Conservation (phyloP, 2,888 invertebrate species). For the Tipula unca region DNA sequence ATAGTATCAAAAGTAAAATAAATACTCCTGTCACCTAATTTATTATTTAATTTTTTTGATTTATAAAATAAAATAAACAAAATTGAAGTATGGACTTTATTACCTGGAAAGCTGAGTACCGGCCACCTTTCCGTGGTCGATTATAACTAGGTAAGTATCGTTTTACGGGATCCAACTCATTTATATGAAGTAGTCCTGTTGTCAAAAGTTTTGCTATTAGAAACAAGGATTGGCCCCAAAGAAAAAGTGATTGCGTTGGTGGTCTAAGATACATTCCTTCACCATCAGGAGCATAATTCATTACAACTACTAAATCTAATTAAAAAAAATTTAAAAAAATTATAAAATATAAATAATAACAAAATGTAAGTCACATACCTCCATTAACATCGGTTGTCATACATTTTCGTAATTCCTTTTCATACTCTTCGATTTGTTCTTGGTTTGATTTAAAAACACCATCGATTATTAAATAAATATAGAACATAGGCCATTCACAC, state of each 20-base stretch:
- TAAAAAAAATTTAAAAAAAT: conserved; percentile 21
- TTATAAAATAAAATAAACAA: no score
- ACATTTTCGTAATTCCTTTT: conserved; percentile 70
- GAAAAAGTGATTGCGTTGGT: conserved; percentile 54
- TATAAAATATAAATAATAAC: not conserved
- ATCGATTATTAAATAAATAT: conserved; percentile 92
- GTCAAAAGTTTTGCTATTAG: conserved; percentile 88
- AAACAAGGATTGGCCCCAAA: conserved; percentile 96
- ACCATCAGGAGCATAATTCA: conserved; percentile 60
- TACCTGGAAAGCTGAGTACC: conserved; percentile 98
- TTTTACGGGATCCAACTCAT: conserved; percentile 91
- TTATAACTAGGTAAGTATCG: conserved; percentile 94
- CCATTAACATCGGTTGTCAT: conserved; percentile 75
- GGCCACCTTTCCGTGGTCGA: conserved; percentile 79
- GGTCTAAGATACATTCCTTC: conserved; percentile 39
- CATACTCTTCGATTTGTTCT: conserved; percentile 88
- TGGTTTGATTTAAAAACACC: conserved; percentile 81
- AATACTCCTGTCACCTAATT: not conserved
- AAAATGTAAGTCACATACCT: conserved; percentile 49
- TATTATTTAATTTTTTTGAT: not conserved
- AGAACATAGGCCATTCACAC: conserved; percentile 97
- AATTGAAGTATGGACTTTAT: conserved; percentile 22
- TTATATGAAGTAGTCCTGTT: conserved; percentile 80
- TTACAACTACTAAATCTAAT: conserved; percentile 80
- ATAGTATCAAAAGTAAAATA: not conserved